These are phyloP conservation scores for Aurelia sp. DNA, from an alignment of 30 jellyfish, hydroid and myxozoan genomes.

Conservation along the genomic window DNA sequence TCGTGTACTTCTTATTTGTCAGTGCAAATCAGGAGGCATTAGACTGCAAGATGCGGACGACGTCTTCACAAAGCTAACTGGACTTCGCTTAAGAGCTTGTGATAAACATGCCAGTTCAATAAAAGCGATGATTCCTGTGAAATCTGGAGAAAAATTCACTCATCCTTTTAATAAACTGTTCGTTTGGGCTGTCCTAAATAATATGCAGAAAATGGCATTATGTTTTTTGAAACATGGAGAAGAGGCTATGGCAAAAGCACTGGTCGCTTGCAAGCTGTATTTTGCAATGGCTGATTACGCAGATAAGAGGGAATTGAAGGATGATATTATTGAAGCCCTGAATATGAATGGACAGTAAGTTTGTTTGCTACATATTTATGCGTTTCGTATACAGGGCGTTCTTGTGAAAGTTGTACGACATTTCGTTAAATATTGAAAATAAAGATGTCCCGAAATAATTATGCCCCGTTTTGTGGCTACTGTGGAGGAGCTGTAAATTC, in stretches of 20 bases:
- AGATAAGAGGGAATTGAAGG: constrained; percentile 68
- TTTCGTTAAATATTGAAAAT: too few relatives aligned
- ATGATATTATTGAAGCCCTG: constrained; percentile 49
- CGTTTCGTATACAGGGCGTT: too few relatives aligned
- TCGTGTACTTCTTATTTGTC: neutral
- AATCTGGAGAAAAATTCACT: constrained; percentile 22
- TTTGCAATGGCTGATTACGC: constrained; percentile 76
- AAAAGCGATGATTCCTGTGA: neutral
- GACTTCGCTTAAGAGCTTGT: neutral
- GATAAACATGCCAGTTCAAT: neutral
- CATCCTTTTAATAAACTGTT: constrained; percentile 78
- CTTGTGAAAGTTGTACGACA: too few relatives aligned
- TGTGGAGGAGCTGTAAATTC: too few relatives aligned
- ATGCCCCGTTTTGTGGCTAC: too few relatives aligned
- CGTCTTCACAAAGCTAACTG: constrained; percentile 20
- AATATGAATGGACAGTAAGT: constrained; percentile 68
- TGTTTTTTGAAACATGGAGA: constrained; percentile 82
- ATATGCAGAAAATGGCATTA: constrained; percentile 90
- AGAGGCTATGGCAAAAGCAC: constrained; percentile 82
- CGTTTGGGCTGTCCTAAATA: constrained; percentile 86
- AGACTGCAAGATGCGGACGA: constrained; percentile 32
- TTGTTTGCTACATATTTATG: too few relatives aligned
- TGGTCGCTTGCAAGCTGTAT: constrained; percentile 74
- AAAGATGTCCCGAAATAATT: too few relatives aligned
- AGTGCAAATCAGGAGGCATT: constrained; percentile 47